A percentile compares a stretch with the other conserved stretches of the same genome.
Evolutionary conservation across 37 sponge, comb jelly and placozoan species (phyloP).

Genomic region (Crambe crambe): DNA sequence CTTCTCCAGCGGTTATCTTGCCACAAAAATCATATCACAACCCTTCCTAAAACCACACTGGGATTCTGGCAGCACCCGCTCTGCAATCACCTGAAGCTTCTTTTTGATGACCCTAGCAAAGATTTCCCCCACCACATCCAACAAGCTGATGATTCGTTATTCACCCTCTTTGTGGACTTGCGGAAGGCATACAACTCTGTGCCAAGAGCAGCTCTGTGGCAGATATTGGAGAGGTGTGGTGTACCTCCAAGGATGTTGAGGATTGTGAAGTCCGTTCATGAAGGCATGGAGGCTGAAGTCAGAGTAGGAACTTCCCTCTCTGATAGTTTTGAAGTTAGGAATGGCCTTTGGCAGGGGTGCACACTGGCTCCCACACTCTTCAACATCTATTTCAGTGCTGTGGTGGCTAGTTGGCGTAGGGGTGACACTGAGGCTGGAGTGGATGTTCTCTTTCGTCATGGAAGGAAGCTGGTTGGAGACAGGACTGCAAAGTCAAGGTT

Average conservation of each 20-base stretch:
- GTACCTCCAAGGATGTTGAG: conserved; percentile 20
- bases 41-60: no score
- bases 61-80: no score
- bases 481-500: conserved; percentile 42
- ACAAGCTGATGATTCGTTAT: background rate
- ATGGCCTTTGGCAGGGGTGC: conserved; percentile 46
- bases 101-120: no score
- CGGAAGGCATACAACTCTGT: conserved; percentile 32
- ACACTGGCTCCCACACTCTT: conserved; percentile 38
- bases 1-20: no score
- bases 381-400: conserved; percentile 38
- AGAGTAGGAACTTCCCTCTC: conserved; percentile 5
- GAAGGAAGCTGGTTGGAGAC: conserved; percentile 49
- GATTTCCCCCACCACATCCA: no score
- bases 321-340: conserved; percentile 16
- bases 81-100: no score
- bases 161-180: background rate
- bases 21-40: no score
- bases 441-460: conserved; percentile 2
- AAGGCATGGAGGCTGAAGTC: conserved; percentile 4
- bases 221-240: conserved; percentile 8
- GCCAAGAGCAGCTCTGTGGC: conserved; percentile 1
- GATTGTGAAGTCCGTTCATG: background rate
- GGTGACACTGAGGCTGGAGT: conserved; percentile 31
- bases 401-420: conserved; percentile 27